These are phyloP conservation scores for Liasis olivaceus DNA, from an alignment of 2,797 vertebrate species.

Conservation along the genomic window DNA sequence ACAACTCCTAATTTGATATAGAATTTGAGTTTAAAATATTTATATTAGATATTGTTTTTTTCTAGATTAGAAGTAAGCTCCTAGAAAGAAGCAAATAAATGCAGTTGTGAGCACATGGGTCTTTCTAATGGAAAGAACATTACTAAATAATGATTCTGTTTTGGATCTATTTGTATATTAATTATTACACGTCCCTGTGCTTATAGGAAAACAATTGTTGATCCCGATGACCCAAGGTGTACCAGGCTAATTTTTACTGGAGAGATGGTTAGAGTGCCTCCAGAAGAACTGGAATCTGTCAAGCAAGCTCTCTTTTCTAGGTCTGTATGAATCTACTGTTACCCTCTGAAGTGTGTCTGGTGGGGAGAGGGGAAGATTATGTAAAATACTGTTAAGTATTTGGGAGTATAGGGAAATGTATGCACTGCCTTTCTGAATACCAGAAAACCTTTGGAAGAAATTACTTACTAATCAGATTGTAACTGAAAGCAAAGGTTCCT, in stretches of 20 bases:
- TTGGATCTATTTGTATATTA: not conserved
- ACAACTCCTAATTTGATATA: not conserved
- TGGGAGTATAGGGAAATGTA: not conserved
- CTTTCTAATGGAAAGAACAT: not conserved
- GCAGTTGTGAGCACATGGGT: not conserved
- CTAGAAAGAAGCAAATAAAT: not conserved
- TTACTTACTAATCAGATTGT: not conserved
- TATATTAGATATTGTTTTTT: not conserved
- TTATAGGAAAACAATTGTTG: conserved; percentile 75
- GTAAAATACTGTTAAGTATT: fast-evolving
- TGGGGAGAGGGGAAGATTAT: not conserved
- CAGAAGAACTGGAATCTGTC: conserved; percentile 85
- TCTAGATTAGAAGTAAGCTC: not conserved
- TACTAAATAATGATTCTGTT: not conserved
- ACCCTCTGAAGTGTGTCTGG: not conserved
- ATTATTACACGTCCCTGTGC: not conserved
- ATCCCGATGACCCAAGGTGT: conserved; percentile 86
- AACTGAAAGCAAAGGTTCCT: not conserved
- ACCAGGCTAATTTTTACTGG: conserved; percentile 84
- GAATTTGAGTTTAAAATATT: not conserved
- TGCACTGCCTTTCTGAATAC: not conserved
- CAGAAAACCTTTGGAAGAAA: not conserved
- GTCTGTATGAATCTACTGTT: conserved; percentile 67
- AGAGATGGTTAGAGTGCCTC: conserved; percentile 82
- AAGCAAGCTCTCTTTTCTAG: conserved; percentile 92